These are phyloP conservation scores for Mercenaria mercenaria DNA, from an alignment of 1,140 invertebrate species.

Conservation along the genomic window DNA sequence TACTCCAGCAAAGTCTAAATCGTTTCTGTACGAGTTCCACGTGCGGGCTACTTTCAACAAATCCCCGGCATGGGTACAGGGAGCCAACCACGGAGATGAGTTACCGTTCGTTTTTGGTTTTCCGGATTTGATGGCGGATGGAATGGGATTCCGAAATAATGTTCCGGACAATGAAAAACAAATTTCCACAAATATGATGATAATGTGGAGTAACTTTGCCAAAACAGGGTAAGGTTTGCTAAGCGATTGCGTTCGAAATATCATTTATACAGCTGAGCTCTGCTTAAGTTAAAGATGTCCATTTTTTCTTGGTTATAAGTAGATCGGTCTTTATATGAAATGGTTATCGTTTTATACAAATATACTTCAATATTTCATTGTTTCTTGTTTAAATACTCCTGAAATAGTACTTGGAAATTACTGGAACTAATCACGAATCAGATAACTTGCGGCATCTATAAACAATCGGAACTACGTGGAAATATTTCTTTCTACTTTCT, in stretches of 20 bases:
- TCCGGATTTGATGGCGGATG: conserved; percentile 28
- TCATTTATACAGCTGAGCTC: background rate
- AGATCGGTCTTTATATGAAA: background rate
- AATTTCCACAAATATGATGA: conserved; percentile 90
- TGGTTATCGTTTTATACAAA: background rate
- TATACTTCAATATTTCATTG: too few relatives aligned
- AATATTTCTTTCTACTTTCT: too few relatives aligned
- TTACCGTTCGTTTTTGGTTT: conserved; percentile 64
- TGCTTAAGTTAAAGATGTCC: background rate
- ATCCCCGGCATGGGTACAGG: conserved; percentile 34
- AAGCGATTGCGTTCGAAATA: too few relatives aligned
- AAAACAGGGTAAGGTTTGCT: conserved; percentile 94
- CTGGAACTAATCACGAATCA: too few relatives aligned
- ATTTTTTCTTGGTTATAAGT: background rate
- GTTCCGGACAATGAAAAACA: background rate
- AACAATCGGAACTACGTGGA: too few relatives aligned
- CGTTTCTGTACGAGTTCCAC: conserved; percentile 50
- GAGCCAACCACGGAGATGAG: conserved; percentile 57
- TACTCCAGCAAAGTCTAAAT: background rate
- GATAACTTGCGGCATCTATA: too few relatives aligned
- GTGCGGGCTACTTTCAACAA: conserved; percentile 9
- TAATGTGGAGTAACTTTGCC: conserved; percentile 97
- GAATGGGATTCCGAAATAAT: conserved; percentile 5
- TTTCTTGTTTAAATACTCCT: too few relatives aligned
- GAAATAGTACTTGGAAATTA: too few relatives aligned